Evolutionary conservation across 92 coral and sea anemone genomes (phyloP).

Genomic region (Porites divaricata): DNA sequence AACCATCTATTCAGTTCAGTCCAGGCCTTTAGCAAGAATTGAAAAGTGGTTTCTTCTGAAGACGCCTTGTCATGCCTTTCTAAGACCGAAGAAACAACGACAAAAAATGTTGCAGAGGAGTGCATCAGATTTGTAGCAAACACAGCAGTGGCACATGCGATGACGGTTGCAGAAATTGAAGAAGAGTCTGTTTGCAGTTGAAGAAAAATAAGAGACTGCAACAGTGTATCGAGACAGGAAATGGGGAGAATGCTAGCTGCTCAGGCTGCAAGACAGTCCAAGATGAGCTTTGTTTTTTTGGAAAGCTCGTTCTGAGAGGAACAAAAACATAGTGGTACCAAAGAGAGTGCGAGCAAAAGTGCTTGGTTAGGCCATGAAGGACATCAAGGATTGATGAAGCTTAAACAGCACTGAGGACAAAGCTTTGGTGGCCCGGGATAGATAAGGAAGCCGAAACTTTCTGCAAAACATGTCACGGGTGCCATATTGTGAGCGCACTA

Average conservation of each 20-base stretch:
- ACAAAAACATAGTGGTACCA: conserved; percentile 29
- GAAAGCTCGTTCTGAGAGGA: conserved; percentile 15
- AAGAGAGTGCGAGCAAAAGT: conserved; percentile 19
- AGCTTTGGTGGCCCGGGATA: conserved; percentile 71
- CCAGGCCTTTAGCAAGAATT: conserved; percentile 38
- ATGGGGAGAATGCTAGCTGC: conserved; percentile 33
- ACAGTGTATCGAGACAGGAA: conserved; percentile 43
- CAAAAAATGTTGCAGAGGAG: conserved; percentile 57
- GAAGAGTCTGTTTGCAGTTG: conserved; percentile 38
- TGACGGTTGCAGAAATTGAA: conserved; percentile 43
- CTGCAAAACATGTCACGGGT: conserved; percentile 57
- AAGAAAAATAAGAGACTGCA: conserved; percentile 36
- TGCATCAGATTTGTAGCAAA: conserved; percentile 53
- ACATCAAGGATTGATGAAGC: conserved; percentile 50
- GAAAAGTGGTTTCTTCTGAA: conserved; percentile 34
- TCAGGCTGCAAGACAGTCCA: conserved; percentile 17
- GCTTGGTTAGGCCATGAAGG: conserved; percentile 51
- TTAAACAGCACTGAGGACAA: conserved; percentile 47
- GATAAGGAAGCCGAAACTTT: conserved; percentile 60
- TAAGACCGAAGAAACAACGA: conserved; percentile 2
- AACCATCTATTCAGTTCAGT: conserved; percentile 44
- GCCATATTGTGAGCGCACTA: conserved; percentile 59
- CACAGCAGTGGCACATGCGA: conserved; percentile 51
- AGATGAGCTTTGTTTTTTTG: conserved; percentile 10
- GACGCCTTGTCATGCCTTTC: conserved; percentile 35